Conservation (phyloP, 2,113 vertebrate genomes). For the Crocuta crocuta region DNA sequence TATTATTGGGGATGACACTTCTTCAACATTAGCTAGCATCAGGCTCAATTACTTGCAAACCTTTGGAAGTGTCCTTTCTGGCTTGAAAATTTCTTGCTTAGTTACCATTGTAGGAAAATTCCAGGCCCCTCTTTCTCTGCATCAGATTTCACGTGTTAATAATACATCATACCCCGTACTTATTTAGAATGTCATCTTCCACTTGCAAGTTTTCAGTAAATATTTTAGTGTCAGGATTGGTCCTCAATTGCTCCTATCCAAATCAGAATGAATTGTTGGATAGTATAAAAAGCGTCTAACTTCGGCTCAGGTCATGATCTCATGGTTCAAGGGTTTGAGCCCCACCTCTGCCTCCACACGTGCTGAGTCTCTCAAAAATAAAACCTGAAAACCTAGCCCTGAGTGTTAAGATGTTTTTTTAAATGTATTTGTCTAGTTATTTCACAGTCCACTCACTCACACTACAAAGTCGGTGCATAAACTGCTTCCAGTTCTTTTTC, state of each 20-base stretch:
- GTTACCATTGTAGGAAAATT: slow-evolving; percentile 27
- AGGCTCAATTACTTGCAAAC: not conserved
- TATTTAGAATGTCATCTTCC: slow-evolving; percentile 20
- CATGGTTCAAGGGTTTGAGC: no score
- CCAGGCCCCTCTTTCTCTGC: not conserved
- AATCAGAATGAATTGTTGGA: not conserved
- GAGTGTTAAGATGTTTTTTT: not conserved
- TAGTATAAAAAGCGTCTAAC: not conserved
- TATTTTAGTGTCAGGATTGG: not conserved
- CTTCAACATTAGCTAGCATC: not conserved
- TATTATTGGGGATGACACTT: not conserved
- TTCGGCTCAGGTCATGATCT: no score
- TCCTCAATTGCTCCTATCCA: not conserved
- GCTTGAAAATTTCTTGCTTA: not conserved
- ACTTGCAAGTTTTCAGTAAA: not conserved
- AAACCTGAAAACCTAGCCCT: not conserved
- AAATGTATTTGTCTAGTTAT: not conserved
- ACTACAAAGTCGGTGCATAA: not conserved
- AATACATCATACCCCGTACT: not conserved
- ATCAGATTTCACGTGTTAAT: slow-evolving; percentile 32
- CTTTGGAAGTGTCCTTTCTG: not conserved
- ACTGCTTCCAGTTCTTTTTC: not conserved
- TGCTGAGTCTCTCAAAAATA: no score
- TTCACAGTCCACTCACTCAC: not conserved
- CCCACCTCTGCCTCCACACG: no score